A percentile compares a stretch with the other conserved stretches of the same genome.
Conservation (phyloP, 2,888 invertebrate species). For the Perdita meconis region DNA sequence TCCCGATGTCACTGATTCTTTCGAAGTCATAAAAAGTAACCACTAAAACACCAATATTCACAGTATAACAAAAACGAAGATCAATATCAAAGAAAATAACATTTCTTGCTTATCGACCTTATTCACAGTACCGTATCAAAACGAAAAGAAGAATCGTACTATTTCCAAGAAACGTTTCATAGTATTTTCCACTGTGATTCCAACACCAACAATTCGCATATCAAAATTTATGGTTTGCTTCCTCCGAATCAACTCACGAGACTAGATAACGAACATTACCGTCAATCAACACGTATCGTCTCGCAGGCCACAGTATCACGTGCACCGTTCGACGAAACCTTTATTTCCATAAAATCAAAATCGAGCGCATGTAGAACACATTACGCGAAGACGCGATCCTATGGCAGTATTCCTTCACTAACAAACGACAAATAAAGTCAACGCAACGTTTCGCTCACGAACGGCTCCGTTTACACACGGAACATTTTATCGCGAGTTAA, state of each 20-base stretch:
- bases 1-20: too few species aligned
- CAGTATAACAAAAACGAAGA: too few species aligned
- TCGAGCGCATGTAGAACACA: neutral
- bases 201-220: constrained; percentile 2
- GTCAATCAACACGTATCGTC: constrained; percentile 28
- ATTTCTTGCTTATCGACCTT: too few species aligned
- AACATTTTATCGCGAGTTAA: neutral
- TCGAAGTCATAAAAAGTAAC: too few species aligned
- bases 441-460: constrained; percentile 9
- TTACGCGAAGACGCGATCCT: neutral
- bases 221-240: constrained; percentile 21
- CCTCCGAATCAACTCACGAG: constrained; percentile 24
- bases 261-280: constrained; percentile 61
- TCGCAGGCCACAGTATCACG: neutral
- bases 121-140: too few species aligned
- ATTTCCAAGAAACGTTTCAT: too few species aligned
- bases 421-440: neutral
- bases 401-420: constrained; percentile 24
- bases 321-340: neutral
- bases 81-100: too few species aligned
- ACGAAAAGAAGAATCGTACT: too few species aligned
- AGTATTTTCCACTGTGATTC: too few species aligned
- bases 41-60: too few species aligned
- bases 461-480: neutral
- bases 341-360: neutral